Evolutionary conservation across 2,113 vertebrate genomes (phyloP).

Genomic region (Charadrius vociferus): DNA sequence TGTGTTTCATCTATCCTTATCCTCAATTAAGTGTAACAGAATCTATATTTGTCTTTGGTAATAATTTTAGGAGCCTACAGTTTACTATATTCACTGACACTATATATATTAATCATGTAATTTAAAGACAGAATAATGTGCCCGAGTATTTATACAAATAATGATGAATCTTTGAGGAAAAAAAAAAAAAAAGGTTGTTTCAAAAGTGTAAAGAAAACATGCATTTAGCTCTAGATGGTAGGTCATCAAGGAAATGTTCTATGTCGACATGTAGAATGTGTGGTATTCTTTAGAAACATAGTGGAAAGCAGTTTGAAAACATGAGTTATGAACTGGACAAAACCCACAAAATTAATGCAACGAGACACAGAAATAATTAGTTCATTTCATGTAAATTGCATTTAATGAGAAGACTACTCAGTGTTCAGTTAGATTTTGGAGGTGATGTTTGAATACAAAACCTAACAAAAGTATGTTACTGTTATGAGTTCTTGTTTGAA

Average conservation of each 20-base stretch:
- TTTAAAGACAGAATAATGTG: background rate
- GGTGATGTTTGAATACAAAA: background rate
- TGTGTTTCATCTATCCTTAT: background rate
- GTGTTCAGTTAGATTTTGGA: background rate
- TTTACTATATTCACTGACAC: background rate
- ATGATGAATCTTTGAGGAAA: background rate
- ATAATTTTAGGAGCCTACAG: background rate
- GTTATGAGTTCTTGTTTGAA: conserved; percentile 23
- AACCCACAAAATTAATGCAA: background rate
- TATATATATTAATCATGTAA: background rate
- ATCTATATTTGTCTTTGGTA: background rate
- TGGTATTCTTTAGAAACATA: background rate
- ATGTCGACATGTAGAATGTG: background rate
- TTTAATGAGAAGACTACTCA: background rate
- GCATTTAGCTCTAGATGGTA: background rate
- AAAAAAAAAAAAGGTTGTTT: background rate
- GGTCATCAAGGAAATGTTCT: background rate
- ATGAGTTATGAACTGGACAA: background rate
- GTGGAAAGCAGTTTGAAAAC: background rate
- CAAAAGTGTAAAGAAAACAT: background rate
- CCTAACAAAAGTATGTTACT: background rate
- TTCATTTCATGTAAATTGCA: background rate
- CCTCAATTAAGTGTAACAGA: background rate
- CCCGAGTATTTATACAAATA: background rate
- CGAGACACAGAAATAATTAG: background rate